These are phyloP conservation scores for Mechanitis messenoides DNA, from an alignment of 2,888 invertebrate species.

Conservation along the genomic window DNA sequence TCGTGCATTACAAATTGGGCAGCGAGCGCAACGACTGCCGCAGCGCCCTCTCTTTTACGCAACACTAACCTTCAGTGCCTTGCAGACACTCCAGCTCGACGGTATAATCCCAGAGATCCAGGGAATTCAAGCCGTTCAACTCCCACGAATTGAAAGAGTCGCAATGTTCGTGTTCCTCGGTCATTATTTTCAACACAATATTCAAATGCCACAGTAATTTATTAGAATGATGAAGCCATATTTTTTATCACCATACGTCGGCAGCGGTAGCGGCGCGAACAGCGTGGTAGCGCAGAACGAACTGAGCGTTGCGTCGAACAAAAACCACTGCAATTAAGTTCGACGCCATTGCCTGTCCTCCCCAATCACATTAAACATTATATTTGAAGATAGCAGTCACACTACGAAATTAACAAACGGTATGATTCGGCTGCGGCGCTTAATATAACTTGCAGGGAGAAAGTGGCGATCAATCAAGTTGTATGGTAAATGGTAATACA, in stretches of 20 bases:
- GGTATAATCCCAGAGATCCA: conserved; percentile 91
- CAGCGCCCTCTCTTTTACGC: conserved; percentile 54
- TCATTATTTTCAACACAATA: conserved; percentile 48
- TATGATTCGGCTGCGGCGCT: conserved; percentile 27
- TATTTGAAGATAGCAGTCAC: conserved; percentile 43
- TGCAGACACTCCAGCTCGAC: conserved; percentile 88
- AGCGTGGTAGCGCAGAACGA: conserved; percentile 48
- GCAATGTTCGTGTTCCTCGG: conserved; percentile 64
- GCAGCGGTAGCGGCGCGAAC: conserved; percentile 46
- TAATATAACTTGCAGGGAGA: conserved; percentile 46
- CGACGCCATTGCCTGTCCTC: conserved; percentile 48
- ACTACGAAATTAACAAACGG: conserved; percentile 56
- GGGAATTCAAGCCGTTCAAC: conserved; percentile 78
- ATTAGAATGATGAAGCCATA: conserved; percentile 49
- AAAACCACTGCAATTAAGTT: conserved; percentile 46
- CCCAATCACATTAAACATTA: conserved; percentile 60
- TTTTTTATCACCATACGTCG: conserved; percentile 35
- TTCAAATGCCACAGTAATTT: conserved; percentile 47
- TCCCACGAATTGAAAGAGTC: conserved; percentile 73
- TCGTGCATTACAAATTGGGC: conserved; percentile 45
- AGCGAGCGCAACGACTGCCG: conserved; percentile 33
- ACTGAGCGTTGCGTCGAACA: conserved; percentile 33
- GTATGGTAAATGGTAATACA: conserved; percentile 40
- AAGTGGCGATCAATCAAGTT: conserved; percentile 54
- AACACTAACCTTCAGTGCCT: conserved; percentile 82